Evolutionary conservation across 2,888 invertebrate species (phyloP).

Genomic region (Oxyscelio sp.): DNA sequence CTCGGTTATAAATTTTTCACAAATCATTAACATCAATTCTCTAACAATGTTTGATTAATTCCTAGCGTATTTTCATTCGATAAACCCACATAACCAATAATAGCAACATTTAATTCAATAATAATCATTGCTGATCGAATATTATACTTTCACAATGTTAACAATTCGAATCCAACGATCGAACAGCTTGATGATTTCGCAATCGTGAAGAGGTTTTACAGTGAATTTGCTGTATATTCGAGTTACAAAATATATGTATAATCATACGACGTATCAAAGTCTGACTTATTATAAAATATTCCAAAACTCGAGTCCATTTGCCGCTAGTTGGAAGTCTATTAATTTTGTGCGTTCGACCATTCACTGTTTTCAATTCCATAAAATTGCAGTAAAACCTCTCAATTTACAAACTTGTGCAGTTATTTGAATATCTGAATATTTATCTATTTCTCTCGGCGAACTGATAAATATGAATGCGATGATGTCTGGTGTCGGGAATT

Average conservation of each 20-base stretch:
- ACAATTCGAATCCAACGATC: conserved; percentile 41
- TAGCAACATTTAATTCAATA: conserved; percentile 34
- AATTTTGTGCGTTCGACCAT: conserved; percentile 51
- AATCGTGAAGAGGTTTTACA: conserved; percentile 58
- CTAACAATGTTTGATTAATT: conserved; percentile 46
- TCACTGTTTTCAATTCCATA: conserved; percentile 46
- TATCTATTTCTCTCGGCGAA: too few relatives aligned
- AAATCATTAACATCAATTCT: conserved; percentile 47
- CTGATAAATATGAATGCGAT: too few relatives aligned
- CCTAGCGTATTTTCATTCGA: background rate
- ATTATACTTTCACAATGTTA: conserved; percentile 48
- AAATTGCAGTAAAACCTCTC: conserved; percentile 36
- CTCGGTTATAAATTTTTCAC: conserved; percentile 38
- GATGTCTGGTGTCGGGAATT: too few relatives aligned
- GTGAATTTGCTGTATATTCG: conserved; percentile 34
- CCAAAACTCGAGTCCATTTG: conserved; percentile 33
- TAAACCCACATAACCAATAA: conserved; percentile 21
- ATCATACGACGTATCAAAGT: conserved; percentile 48
- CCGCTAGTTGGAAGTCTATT: conserved; percentile 33
- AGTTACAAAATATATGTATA: conserved; percentile 52
- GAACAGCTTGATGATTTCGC: conserved; percentile 50
- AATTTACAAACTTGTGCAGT: too few relatives aligned
- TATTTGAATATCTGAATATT: too few relatives aligned
- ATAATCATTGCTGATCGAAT: conserved; percentile 54
- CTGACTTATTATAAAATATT: conserved; percentile 33